Evolutionary conservation across 2,113 vertebrate species (phyloP).

Genomic region (Zosterops japonicus): DNA sequence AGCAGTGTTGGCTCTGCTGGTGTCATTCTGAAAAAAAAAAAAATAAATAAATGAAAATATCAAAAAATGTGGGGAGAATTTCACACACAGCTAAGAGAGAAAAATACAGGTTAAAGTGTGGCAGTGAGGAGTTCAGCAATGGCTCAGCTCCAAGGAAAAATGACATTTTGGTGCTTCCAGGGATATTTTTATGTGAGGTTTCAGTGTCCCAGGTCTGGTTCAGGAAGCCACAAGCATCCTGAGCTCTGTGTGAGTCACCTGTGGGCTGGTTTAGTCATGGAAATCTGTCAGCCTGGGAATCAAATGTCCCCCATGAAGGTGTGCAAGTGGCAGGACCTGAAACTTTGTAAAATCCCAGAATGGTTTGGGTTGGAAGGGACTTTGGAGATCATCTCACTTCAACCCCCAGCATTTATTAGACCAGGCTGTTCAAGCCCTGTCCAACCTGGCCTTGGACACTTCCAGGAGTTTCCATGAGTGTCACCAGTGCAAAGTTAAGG

Average conservation of each 20-base stretch:
- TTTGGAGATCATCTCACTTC: not conserved
- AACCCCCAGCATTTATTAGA: not conserved
- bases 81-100: not conserved
- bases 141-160: not conserved
- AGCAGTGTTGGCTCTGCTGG: not conserved
- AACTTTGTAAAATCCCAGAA: not conserved
- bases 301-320: not conserved
- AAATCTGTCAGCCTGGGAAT: not conserved
- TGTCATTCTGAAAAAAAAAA: not conserved
- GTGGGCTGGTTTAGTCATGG: not conserved
- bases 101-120: not conserved
- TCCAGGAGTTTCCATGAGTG: accelerated
- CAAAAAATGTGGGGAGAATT: not conserved
- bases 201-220: not conserved
- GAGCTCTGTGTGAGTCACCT: not conserved
- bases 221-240: not conserved
- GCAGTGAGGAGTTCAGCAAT: not conserved
- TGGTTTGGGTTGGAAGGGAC: not conserved
- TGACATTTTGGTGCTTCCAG: not conserved
- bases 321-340: not conserved
- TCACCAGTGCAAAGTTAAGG: not conserved
- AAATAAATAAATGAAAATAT: not conserved
- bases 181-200: not conserved
- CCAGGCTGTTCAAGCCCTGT: not conserved
- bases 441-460: not conserved